Percentiles rank a stretch among this genome's conserved stretches.
Conservation (phyloP, 2,113 vertebrate species). For the Chaetura pelagica region DNA sequence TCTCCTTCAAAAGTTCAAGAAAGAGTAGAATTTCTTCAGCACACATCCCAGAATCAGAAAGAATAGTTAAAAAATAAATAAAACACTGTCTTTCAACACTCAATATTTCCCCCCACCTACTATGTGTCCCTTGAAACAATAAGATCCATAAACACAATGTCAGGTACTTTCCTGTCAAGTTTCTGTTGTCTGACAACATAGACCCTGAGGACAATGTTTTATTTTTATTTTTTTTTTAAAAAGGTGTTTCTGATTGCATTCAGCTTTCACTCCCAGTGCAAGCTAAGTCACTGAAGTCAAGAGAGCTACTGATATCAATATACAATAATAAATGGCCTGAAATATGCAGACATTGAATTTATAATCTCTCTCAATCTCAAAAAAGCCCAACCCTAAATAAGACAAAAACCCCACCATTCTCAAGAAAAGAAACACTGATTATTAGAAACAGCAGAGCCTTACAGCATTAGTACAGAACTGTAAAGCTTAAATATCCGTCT, state of each 20-base stretch:
- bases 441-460: background rate
- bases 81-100: background rate
- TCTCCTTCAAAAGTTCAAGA: background rate
- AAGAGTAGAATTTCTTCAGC: background rate
- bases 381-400: background rate
- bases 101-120: background rate
- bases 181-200: background rate
- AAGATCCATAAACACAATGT: background rate
- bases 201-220: too few species aligned
- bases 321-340: background rate
- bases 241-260: background rate
- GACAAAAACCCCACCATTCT: background rate
- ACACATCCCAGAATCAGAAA: background rate
- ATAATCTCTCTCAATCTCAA: background rate
- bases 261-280: background rate
- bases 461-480: background rate
- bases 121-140: fast-evolving
- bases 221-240: too few species aligned
- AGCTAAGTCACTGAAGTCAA: background rate
- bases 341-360: background rate
- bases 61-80: background rate
- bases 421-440: background rate
- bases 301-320: background rate
- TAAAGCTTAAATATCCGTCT: background rate
- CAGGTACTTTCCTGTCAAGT: background rate